Percentiles rank a stretch among this genome's conserved stretches.
phyloP scores from a whole-genome alignment of 2,113 vertebrate genomes.

The Gnathonemus longibarbis region DNA sequence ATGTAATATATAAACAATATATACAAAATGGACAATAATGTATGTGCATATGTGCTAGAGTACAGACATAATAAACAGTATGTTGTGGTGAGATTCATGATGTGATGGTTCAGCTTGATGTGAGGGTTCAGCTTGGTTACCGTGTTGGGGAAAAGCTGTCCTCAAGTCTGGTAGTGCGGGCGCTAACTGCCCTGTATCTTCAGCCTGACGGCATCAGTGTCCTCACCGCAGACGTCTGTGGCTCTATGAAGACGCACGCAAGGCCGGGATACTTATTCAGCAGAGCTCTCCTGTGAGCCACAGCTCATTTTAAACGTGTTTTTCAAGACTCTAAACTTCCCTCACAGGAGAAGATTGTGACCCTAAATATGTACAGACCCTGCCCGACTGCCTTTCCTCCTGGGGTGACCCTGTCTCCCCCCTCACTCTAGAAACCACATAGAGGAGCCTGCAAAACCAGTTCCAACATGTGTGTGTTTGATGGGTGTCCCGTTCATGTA shows the following conservation, averaged over 20 bases:
- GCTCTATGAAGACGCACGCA: neutral
- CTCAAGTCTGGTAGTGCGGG: neutral
- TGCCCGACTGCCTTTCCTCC: neutral
- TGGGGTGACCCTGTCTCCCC: neutral
- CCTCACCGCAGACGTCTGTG: neutral
- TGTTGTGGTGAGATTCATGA: neutral
- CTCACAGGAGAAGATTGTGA: neutral
- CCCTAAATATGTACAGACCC: neutral
- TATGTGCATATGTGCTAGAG: neutral
- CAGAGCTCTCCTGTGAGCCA: neutral
- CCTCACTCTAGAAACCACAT: neutral
- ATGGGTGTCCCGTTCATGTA: neutral
- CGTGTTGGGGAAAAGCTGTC: neutral
- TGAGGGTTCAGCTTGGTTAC: neutral
- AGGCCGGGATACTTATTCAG: neutral
- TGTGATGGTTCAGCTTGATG: no score
- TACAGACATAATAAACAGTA: neutral
- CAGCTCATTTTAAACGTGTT: neutral
- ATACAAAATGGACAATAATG: neutral
- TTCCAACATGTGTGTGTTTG: neutral
- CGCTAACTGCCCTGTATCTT: neutral
- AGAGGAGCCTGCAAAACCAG: neutral
- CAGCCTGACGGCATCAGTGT: neutral
- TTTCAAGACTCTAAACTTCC: neutral
- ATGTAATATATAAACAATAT: neutral